Conservation (phyloP, 2,797 vertebrate species). For the Odontamblyopus rebecca region DNA sequence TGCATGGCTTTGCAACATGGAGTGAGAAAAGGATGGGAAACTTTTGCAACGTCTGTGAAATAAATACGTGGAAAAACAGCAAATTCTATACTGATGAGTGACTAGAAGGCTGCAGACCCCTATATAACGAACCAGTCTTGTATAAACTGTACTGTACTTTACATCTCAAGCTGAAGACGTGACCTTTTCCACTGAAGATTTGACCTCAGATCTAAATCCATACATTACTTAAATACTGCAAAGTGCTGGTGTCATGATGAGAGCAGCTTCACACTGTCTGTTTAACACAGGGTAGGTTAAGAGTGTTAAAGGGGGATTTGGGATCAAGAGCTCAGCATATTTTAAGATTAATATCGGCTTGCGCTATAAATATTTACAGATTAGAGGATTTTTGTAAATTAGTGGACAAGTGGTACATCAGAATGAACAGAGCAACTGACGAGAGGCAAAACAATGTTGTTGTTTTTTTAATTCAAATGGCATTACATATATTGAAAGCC, state of each 20-base stretch:
- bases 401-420: neutral
- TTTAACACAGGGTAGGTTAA: conserved; percentile 14
- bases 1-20: too few relatives aligned
- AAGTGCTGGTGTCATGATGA: neutral
- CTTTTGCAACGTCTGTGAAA: too few relatives aligned
- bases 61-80: too few relatives aligned
- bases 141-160: neutral
- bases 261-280: neutral
- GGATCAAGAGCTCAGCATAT: conserved; percentile 16
- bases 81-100: neutral
- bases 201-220: neutral
- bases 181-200: neutral
- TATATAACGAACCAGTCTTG: neutral
- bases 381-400: neutral
- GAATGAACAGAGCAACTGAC: neutral
- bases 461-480: too few relatives aligned
- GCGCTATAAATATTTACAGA: neutral
- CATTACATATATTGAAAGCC: too few relatives aligned
- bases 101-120: neutral
- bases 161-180: neutral
- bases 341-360: neutral
- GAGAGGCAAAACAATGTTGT: neutral
- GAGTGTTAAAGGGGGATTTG: conserved; percentile 26
- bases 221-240: neutral
- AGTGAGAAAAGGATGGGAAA: too few relatives aligned